Base-by-base conservation (phyloP, 1,140 invertebrate species). In the Ctenoplectra terminalis region DNA sequence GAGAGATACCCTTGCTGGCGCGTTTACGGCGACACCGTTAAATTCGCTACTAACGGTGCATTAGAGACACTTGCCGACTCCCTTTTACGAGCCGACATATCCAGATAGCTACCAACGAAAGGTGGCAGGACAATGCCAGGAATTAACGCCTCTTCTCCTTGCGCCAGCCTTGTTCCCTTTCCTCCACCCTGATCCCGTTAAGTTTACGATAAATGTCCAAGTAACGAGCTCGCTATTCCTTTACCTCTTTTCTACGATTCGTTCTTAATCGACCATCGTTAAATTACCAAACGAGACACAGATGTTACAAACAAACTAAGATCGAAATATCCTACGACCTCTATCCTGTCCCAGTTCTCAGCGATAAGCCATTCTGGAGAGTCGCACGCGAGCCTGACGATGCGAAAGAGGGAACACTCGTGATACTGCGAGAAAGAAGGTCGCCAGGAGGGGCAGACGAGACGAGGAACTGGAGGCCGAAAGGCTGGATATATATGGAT, bases 41-140 rank as follows among this genome's bases (percentile, higher is more conserved):
- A 88, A 88, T 88, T 88, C 77, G 69, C 76, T 64, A 75, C 67
- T 88, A 88, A 88, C 81, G 50, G 73, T 61, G 77, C 87, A 88
- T 88, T 86, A 86, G 86, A 88, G 87, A 88, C 86, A 83, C 76
- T 88, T 88, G 83, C 87, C 63, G 46, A 72, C 31, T 67, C 48
- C 73, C 67, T 88, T 88, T 88, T 88, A 88, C 77, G 86, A 88
- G 75, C 58, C 56, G 76, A 83, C 82, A 60, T 76, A 87, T 82
- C 50, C 66, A 67, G 75, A 85, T 76, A 75, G 76, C n/a, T 8
- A 26, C 11, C 48, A n/a, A 23, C 74, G 26, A 15, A 63, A 79
- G 75, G 31, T 50, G 64, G 50, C 46, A 61, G 73, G 77, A 87
- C 78, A 79, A 82, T 87, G 78, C 70, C 66, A 26, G 54, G 82